Percentiles rank a stretch among this genome's conserved stretches.
Evolutionary conservation across 2,113 vertebrate genomes (phyloP).

Genomic region (Thamnaconus septentrionalis): DNA sequence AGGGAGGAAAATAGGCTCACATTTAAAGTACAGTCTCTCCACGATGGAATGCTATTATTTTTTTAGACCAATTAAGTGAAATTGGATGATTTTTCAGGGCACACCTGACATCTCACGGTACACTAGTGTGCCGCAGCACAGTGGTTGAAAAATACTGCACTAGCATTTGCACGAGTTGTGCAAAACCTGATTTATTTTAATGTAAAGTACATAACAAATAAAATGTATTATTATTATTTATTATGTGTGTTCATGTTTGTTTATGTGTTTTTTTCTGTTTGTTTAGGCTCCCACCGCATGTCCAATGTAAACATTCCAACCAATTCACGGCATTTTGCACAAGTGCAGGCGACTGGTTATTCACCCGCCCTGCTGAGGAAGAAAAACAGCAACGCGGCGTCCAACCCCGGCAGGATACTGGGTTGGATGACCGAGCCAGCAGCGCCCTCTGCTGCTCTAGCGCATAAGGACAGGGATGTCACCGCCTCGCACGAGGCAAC

Average conservation of each 20-base stretch:
- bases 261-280: neutral
- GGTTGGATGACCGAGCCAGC: constrained; percentile 67
- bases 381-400: constrained; percentile 60
- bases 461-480: constrained; percentile 79
- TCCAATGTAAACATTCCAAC: constrained; percentile 60
- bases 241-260: neutral
- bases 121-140: no score
- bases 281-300: constrained; percentile 68
- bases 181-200: no score
- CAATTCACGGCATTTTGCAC: constrained; percentile 70
- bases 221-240: neutral
- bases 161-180: no score
- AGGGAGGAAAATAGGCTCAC: no score
- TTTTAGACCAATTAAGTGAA: no score
- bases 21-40: no score
- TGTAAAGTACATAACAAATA: no score
- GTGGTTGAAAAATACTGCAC: no score
- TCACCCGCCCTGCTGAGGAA: constrained; percentile 67
- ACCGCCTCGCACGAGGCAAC: constrained; percentile 69
- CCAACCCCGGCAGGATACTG: constrained; percentile 45
- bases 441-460: constrained; percentile 73
- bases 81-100: no score
- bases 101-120: no score
- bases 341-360: constrained; percentile 69
- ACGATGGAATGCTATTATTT: no score